Percentiles rank a stretch among this genome's conserved stretches.
These are phyloP conservation scores for Zaprionus ghesquierei DNA, from an alignment of 1,140 invertebrate genomes.

Conservation along the genomic window DNA sequence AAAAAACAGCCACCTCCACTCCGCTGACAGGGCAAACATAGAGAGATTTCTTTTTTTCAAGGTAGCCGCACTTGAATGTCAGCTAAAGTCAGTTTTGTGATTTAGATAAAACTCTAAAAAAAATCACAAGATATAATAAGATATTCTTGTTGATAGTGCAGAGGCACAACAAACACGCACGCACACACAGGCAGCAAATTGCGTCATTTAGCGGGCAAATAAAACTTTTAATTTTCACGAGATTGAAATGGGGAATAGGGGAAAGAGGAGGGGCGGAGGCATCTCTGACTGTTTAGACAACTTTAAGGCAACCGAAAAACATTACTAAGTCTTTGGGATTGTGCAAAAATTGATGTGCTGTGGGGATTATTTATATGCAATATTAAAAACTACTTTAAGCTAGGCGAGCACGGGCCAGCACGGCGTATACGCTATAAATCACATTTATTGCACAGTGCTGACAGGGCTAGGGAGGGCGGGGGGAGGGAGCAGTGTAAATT, in stretches of 20 bases:
- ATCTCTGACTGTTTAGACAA: not conserved
- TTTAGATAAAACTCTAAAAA: constrained; percentile 37
- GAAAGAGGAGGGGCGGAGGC: not conserved
- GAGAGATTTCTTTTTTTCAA: constrained; percentile 17
- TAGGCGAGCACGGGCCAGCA: not conserved
- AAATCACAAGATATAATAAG: constrained; percentile 21
- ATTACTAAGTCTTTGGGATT: not conserved
- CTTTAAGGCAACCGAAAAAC: not conserved
- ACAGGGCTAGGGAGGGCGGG: not conserved
- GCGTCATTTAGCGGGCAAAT: constrained; percentile 22
- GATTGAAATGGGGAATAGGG: not conserved
- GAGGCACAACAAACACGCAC: not conserved
- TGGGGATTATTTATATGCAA: not conserved
- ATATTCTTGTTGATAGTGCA: constrained; percentile 21
- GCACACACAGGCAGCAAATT: constrained; percentile 17
- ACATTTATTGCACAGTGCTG: constrained; percentile 26
- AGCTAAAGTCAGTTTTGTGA: constrained; percentile 45
- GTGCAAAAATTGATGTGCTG: not conserved
- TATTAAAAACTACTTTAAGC: constrained; percentile 5
- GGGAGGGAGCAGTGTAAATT: constrained; percentile 1
- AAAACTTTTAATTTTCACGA: constrained; percentile 19
- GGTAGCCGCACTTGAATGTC: constrained; percentile 37
- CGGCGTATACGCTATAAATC: constrained; percentile 31
- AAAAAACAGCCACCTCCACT: not conserved
- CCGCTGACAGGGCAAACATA: constrained; percentile 43